These are phyloP conservation scores for Nixonia krombeini DNA, from an alignment of 1,140 invertebrate species.

Conservation along the genomic window DNA sequence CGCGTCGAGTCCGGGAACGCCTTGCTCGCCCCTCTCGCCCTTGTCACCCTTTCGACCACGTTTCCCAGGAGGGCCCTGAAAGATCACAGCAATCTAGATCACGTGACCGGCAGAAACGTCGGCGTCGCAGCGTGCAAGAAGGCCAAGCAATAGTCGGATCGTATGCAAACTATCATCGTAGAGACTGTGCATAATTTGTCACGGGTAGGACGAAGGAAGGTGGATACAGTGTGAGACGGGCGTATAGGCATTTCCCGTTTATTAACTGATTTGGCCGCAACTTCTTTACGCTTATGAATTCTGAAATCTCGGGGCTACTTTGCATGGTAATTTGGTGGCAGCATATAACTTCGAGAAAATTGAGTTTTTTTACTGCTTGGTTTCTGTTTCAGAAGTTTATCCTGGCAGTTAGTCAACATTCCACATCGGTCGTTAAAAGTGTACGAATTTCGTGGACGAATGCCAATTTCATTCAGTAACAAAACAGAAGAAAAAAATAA, in stretches of 20 bases:
- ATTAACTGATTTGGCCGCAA: conserved; percentile 13
- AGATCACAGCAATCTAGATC: conserved; percentile 40
- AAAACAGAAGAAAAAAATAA: background rate
- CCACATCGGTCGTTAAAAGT: background rate
- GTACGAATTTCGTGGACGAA: background rate
- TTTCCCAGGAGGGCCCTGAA: conserved; percentile 88
- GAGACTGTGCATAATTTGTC: conserved; percentile 14
- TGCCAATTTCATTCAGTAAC: too few relatives aligned
- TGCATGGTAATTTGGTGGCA: conserved; percentile 66
- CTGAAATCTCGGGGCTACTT: too few relatives aligned
- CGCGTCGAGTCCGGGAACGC: conserved; percentile 95
- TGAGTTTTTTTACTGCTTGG: conserved; percentile 2
- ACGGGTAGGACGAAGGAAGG: conserved; percentile 1
- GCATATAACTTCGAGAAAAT: conserved; percentile 54
- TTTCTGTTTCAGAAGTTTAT: too few relatives aligned
- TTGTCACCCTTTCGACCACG: conserved; percentile 91
- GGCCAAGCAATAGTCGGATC: conserved; percentile 61
- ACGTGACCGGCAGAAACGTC: background rate
- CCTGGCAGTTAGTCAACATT: background rate
- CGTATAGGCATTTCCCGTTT: conserved; percentile 1
- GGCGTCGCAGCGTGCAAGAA: conserved; percentile 55
- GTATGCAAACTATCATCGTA: conserved; percentile 25
- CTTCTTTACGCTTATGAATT: conserved; percentile 8
- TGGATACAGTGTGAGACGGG: too few relatives aligned
- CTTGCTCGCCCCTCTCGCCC: conserved; percentile 94